Base-by-base conservation (phyloP, 2,888 invertebrate genomes). In the Liposcelis brunnea region DNA sequence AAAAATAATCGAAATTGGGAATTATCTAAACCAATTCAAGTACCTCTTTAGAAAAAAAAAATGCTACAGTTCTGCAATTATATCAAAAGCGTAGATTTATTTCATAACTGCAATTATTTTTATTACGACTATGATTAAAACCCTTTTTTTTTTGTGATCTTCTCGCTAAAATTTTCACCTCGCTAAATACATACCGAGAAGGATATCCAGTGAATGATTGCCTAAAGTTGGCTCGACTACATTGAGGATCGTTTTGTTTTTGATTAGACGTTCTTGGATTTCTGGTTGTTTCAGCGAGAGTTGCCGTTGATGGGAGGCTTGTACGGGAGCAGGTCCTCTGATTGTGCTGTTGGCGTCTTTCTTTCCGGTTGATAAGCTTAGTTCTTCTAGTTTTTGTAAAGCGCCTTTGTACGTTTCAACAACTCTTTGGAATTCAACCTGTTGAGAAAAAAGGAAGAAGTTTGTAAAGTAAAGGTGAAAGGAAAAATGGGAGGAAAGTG, bases 291-390 rank as follows among this genome's bases (percentile, higher is more conserved):
- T 78, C 47, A 90, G 71, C 43, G 86, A 83, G 51, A 93, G 67
- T 40, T 90, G 76, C 18, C 91, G 71, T 63, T 91, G 91, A 67
- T 93, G 91, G 35, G 87, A 87, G 1, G 87, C 82, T 32, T 81
- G 77, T 0, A 84, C 82, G 16, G 86, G 86, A 49, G 81, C 80
- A 53, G 76, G 77, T 55, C 70, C 73, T 33, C 51, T 53, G 40
- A 47, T 49, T 15, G 52, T 51, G 18, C 61, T 16, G 72, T 72
- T 40, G 70, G 55, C 55, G 34, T 64, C 65, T 52, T 65, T 64
- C 31, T 60, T 59, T 46, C 61, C 61, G 44, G 68, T 61, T 53
- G 69, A 72, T 64, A 65, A 64, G 53, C 70, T 69, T 36, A 80
- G 61, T 58, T 81, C 80, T 51, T 91, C 89, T 55, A 91, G 66